These are phyloP conservation scores for Ligdia adustata DNA, from an alignment of 2,888 invertebrate genomes.

Conservation along the genomic window DNA sequence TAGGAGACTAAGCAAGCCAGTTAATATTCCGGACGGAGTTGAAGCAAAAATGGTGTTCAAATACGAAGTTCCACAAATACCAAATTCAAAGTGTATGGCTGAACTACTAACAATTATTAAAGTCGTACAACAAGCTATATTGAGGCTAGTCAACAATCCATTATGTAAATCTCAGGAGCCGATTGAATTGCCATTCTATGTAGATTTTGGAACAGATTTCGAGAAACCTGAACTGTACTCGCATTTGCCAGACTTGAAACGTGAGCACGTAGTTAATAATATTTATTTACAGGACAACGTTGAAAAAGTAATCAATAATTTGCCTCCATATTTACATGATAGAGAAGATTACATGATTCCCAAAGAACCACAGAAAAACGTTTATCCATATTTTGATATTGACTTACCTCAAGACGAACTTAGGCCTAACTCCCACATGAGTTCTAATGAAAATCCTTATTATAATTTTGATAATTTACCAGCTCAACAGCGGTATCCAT, in stretches of 20 bases:
- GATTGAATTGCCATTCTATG: neutral
- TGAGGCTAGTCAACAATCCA: slow-evolving; percentile 27
- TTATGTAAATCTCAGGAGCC: slow-evolving; percentile 2
- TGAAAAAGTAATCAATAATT: too few relatives aligned
- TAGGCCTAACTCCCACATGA: too few relatives aligned
- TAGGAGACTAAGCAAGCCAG: neutral
- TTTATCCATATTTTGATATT: too few relatives aligned
- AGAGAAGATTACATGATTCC: too few relatives aligned
- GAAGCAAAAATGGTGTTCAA: slow-evolving; percentile 40
- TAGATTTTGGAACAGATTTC: neutral
- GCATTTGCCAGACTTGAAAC: neutral
- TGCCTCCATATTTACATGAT: too few relatives aligned
- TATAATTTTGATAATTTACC: neutral
- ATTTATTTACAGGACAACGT: neutral
- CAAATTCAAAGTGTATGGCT: slow-evolving; percentile 41
- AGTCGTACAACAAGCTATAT: slow-evolving; percentile 41
- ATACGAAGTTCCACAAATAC: slow-evolving; percentile 38
- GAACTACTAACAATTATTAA: slow-evolving; percentile 43
- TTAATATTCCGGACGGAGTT: neutral
- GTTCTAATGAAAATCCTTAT: neutral
- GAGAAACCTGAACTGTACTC: neutral
- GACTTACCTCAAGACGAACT: too few relatives aligned
- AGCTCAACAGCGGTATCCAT: neutral
- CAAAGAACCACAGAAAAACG: too few relatives aligned
- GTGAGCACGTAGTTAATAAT: too few relatives aligned